Conservation (phyloP, 2,888 invertebrate species). For the Glomeris marginata region DNA sequence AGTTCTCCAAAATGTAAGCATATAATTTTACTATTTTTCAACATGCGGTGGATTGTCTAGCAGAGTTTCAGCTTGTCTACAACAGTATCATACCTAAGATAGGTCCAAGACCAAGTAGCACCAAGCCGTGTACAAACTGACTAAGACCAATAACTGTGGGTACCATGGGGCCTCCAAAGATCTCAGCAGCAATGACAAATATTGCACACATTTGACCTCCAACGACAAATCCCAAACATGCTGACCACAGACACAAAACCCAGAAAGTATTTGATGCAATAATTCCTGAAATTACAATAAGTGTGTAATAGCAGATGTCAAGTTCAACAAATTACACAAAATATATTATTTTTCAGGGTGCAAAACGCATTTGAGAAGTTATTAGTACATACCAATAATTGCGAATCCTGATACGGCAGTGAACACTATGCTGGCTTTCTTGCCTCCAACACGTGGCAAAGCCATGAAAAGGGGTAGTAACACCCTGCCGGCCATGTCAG, state of each 20-base stretch:
- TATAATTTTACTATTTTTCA: too few species aligned
- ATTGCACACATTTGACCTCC: slow-evolving; percentile 2
- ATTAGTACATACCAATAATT: not conserved
- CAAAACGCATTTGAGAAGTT: not conserved
- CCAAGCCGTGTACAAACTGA: slow-evolving; percentile 7
- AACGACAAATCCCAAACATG: slow-evolving; percentile 1
- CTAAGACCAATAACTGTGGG: slow-evolving; percentile 9
- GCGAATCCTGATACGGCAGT: not conserved
- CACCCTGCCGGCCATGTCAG: slow-evolving; percentile 7
- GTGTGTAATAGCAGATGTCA: not conserved
- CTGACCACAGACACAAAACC: not conserved
- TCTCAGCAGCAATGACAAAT: slow-evolving; percentile 3
- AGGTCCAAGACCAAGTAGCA: too few species aligned
- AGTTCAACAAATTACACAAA: not conserved
- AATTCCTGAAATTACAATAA: slow-evolving; percentile 3
- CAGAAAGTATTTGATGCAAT: not conserved
- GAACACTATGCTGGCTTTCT: not conserved
- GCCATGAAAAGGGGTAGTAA: slow-evolving; percentile 6
- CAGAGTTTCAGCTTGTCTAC: too few species aligned
- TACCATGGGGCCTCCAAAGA: slow-evolving; percentile 5
- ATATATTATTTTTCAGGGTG: not conserved
- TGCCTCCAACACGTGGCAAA: not conserved
- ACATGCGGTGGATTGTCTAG: too few species aligned
- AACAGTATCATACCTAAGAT: too few species aligned
- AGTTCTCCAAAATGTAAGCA: too few species aligned